Base-by-base conservation (phyloP, 2,113 vertebrate species). In the Neotoma lepida region DNA sequence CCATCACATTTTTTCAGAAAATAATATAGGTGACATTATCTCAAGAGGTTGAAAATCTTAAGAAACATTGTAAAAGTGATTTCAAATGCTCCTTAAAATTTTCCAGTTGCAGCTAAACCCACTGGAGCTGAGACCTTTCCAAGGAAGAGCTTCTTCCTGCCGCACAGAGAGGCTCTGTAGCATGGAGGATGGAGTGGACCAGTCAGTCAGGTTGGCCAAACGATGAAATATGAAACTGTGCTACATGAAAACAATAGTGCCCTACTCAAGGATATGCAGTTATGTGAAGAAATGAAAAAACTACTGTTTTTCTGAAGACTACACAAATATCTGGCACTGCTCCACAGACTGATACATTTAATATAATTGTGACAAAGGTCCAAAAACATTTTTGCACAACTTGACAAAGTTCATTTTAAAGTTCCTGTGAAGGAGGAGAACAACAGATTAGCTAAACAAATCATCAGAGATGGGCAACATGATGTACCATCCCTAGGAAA, bases 371-470 rank as follows among this genome's bases (percentile, higher is more conserved):
- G 73, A 70, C 24, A 91, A 93, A 89, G 87, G 24, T 63, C 49
- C 24, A 84, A 54, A 44, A 64, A 71, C 24, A 49, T 76, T 93
- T 96, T 95, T 77, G 51, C 30, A 86, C 18, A 81, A 81, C 7
- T 64, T 82, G 76, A 89, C 39, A 94, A 78, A 54, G 39, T 41
- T 97, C 46, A 18, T 93, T 94, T 85, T 88, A 74, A 95, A 88
- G 76, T 51, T 71, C 39, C 35, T 13, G 6, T 13, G 61, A 90
- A 86, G 39, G 46, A 89, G 35, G 89, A 96, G 88, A 64, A 56
- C 8, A 63, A 41, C 76, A 63, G 46, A 80, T 56, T 51, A 56
- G 14, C 4, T 76, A 71, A 85, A 54, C 64, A 39, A 90, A 86
- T 51, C 15, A 61, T 13, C 0, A 22, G 8, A 64, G 56, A 33